Conservation (phyloP, 2,113 vertebrate species). For the Macrotis lagotis region DNA sequence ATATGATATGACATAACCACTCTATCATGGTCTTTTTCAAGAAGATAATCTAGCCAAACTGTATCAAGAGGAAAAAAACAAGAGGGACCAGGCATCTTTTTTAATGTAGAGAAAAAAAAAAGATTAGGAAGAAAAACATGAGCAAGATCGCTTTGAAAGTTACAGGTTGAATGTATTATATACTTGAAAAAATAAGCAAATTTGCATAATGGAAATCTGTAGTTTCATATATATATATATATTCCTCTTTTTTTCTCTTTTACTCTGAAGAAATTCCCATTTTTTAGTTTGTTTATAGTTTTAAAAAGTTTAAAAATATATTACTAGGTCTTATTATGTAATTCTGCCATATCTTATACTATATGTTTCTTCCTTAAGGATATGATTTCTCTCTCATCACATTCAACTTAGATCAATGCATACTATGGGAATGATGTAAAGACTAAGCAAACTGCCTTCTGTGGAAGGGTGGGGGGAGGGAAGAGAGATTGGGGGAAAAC, state of each 20-base stretch:
- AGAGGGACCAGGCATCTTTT: neutral
- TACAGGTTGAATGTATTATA: neutral
- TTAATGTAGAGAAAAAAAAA: neutral
- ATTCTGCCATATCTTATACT: no score
- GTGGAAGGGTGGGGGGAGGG: no score
- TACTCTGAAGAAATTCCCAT: neutral
- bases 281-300: neutral
- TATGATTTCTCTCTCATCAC: no score
- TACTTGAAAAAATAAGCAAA: neutral
- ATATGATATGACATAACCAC: no score
- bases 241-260: neutral
- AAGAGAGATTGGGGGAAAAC: no score
- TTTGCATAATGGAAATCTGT: neutral
- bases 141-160: neutral
- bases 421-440: no score
- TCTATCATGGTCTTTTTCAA: no score
- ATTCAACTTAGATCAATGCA: no score
- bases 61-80: neutral
- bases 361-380: no score
- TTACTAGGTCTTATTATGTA: no score
- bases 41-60: neutral
- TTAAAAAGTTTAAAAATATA: neutral
- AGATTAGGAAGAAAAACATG: neutral
- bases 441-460: no score
- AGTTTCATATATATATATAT: neutral